phyloP scores from a whole-genome alignment of 2,888 invertebrate genomes.

The Craniophora ligustri region DNA sequence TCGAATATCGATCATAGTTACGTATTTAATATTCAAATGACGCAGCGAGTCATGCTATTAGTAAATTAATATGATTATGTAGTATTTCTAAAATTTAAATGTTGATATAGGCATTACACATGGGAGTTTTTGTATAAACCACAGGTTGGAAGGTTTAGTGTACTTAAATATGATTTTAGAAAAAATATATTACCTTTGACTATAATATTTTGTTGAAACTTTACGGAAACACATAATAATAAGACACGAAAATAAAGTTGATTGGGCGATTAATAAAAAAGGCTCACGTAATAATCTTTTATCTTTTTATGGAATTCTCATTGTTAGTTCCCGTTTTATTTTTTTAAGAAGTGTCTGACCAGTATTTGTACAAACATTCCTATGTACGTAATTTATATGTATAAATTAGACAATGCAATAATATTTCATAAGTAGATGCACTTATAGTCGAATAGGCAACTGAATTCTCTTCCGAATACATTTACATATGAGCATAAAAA shows the following conservation, averaged over 20 bases:
- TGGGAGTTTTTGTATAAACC: neutral
- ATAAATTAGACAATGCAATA: slow-evolving; percentile 82
- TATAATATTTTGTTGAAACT: too few relatives aligned
- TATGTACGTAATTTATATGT: slow-evolving; percentile 52
- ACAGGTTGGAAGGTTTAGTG: neutral
- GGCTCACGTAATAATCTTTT: too few relatives aligned
- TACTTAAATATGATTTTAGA: neutral
- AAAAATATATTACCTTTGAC: too few relatives aligned
- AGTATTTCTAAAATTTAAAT: slow-evolving; percentile 68
- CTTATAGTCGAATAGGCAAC: slow-evolving; percentile 70
- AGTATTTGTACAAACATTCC: neutral
- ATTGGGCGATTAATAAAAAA: too few relatives aligned
- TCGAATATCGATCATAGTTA: slow-evolving; percentile 40
- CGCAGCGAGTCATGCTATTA: slow-evolving; percentile 42
- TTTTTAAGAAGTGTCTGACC: too few relatives aligned
- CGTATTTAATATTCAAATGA: slow-evolving; percentile 46
- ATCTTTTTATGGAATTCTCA: too few relatives aligned
- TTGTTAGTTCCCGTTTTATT: too few relatives aligned
- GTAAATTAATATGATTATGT: slow-evolving; percentile 54
- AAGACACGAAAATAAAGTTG: neutral
- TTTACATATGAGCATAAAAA: slow-evolving; percentile 23
- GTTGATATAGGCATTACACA: slow-evolving; percentile 74
- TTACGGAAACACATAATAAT: too few relatives aligned
- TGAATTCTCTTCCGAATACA: slow-evolving; percentile 60
- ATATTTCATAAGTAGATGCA: slow-evolving; percentile 86